Evolutionary conservation across 2,888 invertebrate genomes (phyloP).

Genomic region (Polydrusus pterygomalis): DNA sequence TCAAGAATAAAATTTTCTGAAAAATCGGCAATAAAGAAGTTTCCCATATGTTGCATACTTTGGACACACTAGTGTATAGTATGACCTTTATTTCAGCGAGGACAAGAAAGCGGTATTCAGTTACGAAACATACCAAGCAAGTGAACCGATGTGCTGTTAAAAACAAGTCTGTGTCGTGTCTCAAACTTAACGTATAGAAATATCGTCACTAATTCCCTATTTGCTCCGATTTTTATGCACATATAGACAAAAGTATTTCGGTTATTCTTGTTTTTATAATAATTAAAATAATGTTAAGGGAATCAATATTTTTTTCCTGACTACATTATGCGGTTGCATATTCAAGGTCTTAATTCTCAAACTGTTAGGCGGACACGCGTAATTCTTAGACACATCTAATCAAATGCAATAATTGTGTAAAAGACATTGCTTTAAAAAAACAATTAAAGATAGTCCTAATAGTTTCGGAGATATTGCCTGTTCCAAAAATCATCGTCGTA

Average conservation of each 20-base stretch:
- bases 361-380: neutral
- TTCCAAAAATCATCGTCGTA: slow-evolving; percentile 2
- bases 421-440: slow-evolving; percentile 22
- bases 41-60: no score
- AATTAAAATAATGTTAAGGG: neutral
- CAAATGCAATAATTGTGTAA: slow-evolving; percentile 16
- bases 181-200: slow-evolving; percentile 12
- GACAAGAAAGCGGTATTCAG: neutral
- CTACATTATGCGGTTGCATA: neutral
- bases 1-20: no score
- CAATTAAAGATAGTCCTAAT: neutral
- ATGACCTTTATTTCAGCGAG: no score
- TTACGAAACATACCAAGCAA: neutral
- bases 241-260: slow-evolving; percentile 39
- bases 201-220: slow-evolving; percentile 9
- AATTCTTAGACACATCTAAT: slow-evolving; percentile 7
- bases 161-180: slow-evolving; percentile 13
- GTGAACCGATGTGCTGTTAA: neutral
- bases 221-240: slow-evolving; percentile 46
- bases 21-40: no score
- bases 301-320: neutral
- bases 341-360: neutral
- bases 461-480: neutral
- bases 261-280: slow-evolving; percentile 12
- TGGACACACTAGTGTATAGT: no score